Evolutionary conservation across 2,113 vertebrate species (phyloP).

Genomic region (Hyperopisus bebe): DNA sequence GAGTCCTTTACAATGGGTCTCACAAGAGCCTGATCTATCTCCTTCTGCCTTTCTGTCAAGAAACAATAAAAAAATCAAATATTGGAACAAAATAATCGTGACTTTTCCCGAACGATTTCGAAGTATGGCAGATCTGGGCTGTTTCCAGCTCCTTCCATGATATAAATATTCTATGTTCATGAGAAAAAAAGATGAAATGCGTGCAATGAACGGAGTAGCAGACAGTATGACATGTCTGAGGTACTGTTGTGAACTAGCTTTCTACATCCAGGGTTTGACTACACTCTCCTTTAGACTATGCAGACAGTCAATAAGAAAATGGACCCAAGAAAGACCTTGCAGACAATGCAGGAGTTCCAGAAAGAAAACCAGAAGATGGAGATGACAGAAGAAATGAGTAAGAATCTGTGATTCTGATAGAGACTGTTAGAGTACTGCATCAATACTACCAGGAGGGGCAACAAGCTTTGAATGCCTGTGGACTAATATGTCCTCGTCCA

Average conservation of each 20-base stretch:
- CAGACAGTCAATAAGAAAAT: constrained; percentile 83
- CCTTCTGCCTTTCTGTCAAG: neutral
- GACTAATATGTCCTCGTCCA: neutral
- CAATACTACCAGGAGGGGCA: neutral
- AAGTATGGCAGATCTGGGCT: neutral
- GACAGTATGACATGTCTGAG: neutral
- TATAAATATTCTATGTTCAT: neutral
- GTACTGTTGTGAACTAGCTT: neutral
- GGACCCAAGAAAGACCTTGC: constrained; percentile 80
- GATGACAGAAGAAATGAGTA: constrained; percentile 88
- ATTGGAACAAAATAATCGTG: neutral
- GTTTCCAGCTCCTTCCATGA: neutral
- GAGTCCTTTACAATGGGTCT: neutral
- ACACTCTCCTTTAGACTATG: constrained; percentile 64
- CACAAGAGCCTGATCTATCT: neutral
- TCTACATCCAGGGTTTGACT: neutral
- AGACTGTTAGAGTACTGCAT: neutral
- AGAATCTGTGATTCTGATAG: constrained; percentile 38
- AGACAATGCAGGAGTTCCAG: constrained; percentile 86
- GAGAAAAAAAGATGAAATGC: neutral
- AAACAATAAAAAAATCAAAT: constrained; percentile 8
- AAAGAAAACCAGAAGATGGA: constrained; percentile 87
- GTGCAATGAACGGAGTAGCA: neutral
- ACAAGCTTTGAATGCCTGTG: neutral
- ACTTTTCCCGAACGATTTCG: neutral